phyloP scores from a whole-genome alignment of 2,888 invertebrate species.

The Ryuthela nishihirai region DNA sequence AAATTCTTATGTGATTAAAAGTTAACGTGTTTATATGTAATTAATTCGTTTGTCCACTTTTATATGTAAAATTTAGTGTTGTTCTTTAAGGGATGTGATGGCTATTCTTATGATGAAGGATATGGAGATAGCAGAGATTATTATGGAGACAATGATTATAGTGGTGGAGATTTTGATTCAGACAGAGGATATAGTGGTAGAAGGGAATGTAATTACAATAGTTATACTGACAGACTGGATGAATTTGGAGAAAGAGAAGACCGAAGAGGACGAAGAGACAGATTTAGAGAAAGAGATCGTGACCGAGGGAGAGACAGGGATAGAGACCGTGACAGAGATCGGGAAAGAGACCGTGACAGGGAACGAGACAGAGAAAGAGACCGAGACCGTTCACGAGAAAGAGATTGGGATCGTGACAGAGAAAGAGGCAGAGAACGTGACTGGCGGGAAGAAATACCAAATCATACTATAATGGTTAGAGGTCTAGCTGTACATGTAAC shows the following conservation, averaged over 20 bases:
- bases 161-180: not conserved
- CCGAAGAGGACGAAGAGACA: slow-evolving; percentile 32
- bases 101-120: not conserved
- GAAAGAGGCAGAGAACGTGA: slow-evolving; percentile 32
- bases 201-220: too few relatives aligned
- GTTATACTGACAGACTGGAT: slow-evolving; percentile 6
- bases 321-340: slow-evolving; percentile 7
- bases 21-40: too few relatives aligned
- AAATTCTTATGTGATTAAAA: too few relatives aligned
- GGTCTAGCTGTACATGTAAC: slow-evolving; percentile 70
- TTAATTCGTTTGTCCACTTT: too few relatives aligned
- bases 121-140: slow-evolving; percentile 1
- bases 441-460: slow-evolving; percentile 51
- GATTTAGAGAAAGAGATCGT: slow-evolving; percentile 23
- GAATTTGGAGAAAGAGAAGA: slow-evolving; percentile 15
- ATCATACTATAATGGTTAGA: slow-evolving; percentile 70
- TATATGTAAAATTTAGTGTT: too few relatives aligned
- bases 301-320: slow-evolving; percentile 15
- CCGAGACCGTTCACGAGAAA: slow-evolving; percentile 15
- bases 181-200: too few relatives aligned
- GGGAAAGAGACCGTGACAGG: slow-evolving; percentile 14
- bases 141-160: slow-evolving; percentile 6
- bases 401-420: slow-evolving; percentile 14
- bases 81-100: too few relatives aligned
- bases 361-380: slow-evolving; percentile 6